Percentiles rank a stretch among this genome's conserved stretches.
Evolutionary conservation across 2,888 invertebrate species (phyloP).

Genomic region (Calliopum simillimum): DNA sequence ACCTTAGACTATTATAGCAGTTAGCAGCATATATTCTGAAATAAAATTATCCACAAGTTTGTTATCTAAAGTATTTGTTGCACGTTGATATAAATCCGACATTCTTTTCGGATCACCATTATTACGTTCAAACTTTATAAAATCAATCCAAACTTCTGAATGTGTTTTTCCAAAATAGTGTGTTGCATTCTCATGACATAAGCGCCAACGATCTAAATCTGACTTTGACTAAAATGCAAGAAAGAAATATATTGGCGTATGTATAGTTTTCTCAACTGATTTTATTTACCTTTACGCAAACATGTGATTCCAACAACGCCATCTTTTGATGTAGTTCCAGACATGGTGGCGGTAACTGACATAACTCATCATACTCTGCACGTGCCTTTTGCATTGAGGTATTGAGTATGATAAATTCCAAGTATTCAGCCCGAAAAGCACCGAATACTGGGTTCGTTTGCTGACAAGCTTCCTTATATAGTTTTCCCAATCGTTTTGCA

Average conservation of each 20-base stretch:
- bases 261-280: neutral
- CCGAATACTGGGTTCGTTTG: slow-evolving; percentile 54
- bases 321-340: slow-evolving; percentile 74
- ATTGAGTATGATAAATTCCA: slow-evolving; percentile 55
- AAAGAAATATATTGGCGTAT: neutral
- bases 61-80: slow-evolving; percentile 71
- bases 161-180: slow-evolving; percentile 76
- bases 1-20: slow-evolving; percentile 35
- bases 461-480: slow-evolving; percentile 56
- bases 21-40: slow-evolving; percentile 50
- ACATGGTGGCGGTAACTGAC: slow-evolving; percentile 72
- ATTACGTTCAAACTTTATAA: slow-evolving; percentile 77
- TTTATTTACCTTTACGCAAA: slow-evolving; percentile 42
- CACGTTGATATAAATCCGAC: slow-evolving; percentile 73
- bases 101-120: slow-evolving; percentile 72
- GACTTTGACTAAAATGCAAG: slow-evolving; percentile 45
- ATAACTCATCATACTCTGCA: slow-evolving; percentile 73
- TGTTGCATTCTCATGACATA: slow-evolving; percentile 74
- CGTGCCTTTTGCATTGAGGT: slow-evolving; percentile 70
- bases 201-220: slow-evolving; percentile 70
- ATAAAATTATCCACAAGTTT: slow-evolving; percentile 53
- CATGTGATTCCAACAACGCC: slow-evolving; percentile 67
- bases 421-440: slow-evolving; percentile 55
- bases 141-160: slow-evolving; percentile 79
- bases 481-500: slow-evolving; percentile 51